These are phyloP conservation scores for Arion vulgaris DNA, from an alignment of 1,140 invertebrate species.

Conservation along the genomic window DNA sequence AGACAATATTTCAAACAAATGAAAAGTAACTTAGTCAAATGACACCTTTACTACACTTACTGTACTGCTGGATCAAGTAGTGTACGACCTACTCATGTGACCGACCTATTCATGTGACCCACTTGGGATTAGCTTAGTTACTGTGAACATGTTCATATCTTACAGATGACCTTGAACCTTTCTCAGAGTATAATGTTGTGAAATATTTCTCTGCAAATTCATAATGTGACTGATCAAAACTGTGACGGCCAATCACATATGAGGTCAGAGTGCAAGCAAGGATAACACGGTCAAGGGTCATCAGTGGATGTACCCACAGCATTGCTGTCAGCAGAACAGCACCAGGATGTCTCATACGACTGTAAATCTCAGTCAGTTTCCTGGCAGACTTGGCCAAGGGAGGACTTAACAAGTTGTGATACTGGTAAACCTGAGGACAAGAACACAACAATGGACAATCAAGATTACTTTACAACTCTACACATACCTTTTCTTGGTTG, in stretches of 20 bases:
- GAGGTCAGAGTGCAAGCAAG: constrained; percentile 25
- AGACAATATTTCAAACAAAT: too few relatives aligned
- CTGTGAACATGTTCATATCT: background rate
- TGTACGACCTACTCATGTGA: too few relatives aligned
- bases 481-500: too few relatives aligned
- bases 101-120: too few relatives aligned
- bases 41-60: too few relatives aligned
- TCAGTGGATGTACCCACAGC: constrained; percentile 34
- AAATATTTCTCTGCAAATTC: constrained; percentile 38
- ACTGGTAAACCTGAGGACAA: background rate
- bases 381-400: constrained; percentile 1
- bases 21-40: too few relatives aligned
- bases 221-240: constrained; percentile 24
- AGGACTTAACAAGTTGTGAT: constrained; percentile 10
- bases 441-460: background rate
- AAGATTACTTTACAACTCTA: too few relatives aligned
- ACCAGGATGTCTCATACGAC: constrained; percentile 33
- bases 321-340: constrained; percentile 6
- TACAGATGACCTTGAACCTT: background rate
- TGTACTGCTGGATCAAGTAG: too few relatives aligned
- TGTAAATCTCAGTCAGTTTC: constrained; percentile 24
- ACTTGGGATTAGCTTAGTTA: background rate
- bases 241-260: constrained; percentile 26
- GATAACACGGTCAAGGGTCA: constrained; percentile 30
- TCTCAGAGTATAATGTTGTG: background rate